A percentile compares a stretch with the other conserved stretches of the same genome.
Evolutionary conservation across 2,888 invertebrate species (phyloP).

Genomic region (Lasiommata megera): DNA sequence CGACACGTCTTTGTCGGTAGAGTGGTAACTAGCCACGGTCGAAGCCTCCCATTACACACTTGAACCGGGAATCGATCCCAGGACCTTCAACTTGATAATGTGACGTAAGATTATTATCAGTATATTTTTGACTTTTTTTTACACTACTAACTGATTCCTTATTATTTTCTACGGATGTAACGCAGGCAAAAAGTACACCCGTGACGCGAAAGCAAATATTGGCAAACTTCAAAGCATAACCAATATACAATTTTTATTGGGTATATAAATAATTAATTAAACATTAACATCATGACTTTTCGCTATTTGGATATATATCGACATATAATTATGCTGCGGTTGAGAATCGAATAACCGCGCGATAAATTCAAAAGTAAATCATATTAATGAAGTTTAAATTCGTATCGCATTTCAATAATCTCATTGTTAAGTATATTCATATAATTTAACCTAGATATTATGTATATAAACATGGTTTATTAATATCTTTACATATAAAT

Average conservation of each 20-base stretch:
- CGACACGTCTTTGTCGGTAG: too few relatives aligned
- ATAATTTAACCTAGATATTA: neutral
- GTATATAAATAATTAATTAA: neutral
- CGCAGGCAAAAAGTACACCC: too few relatives aligned
- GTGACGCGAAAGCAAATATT: too few relatives aligned
- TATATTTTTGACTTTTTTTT: too few relatives aligned
- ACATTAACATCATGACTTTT: neutral
- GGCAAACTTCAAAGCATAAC: neutral
- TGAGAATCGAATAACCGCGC: slow-evolving; percentile 14
- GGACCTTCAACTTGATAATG: too few relatives aligned
- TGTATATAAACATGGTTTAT: neutral
- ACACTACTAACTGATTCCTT: too few relatives aligned
- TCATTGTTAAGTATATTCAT: neutral
- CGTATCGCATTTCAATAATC: slow-evolving; percentile 4
- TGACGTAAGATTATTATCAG: too few relatives aligned
- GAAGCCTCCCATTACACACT: too few relatives aligned
- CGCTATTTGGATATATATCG: slow-evolving; percentile 8
- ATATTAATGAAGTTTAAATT: slow-evolving; percentile 11
- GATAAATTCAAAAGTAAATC: slow-evolving; percentile 21
- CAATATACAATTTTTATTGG: too few relatives aligned
- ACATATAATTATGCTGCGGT: slow-evolving; percentile 14
- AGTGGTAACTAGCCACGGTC: too few relatives aligned
- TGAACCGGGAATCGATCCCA: too few relatives aligned
- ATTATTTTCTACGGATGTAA: too few relatives aligned
- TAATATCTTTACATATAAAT: neutral